Conservation (phyloP, 2,888 invertebrate genomes). For the Neoitamus cyanurus region DNA sequence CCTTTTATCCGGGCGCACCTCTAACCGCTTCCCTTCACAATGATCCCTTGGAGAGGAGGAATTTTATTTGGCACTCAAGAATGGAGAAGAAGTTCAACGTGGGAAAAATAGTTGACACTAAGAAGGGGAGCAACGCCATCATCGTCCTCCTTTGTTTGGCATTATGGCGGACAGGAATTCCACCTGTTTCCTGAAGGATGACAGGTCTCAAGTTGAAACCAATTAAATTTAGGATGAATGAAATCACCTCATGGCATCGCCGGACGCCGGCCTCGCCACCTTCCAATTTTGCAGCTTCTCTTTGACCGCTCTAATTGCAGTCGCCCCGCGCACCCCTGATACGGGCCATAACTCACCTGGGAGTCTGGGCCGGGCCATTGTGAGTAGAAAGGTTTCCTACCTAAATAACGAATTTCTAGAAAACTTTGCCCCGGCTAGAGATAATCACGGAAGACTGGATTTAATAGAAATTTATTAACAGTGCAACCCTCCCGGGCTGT, state of each 20-base stretch:
- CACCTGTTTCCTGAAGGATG: constrained; percentile 9
- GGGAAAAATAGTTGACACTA: constrained; percentile 20
- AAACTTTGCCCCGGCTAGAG: not conserved
- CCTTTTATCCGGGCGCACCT: not conserved
- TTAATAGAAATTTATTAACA: constrained; percentile 37
- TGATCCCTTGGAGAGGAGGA: not conserved
- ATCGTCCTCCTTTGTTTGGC: not conserved
- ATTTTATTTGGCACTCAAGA: constrained; percentile 6
- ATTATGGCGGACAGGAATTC: not conserved
- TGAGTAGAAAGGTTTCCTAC: not conserved
- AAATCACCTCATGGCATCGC: not conserved
- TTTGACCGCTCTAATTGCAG: not conserved
- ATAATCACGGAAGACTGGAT: constrained; percentile 3
- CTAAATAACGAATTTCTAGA: not conserved
- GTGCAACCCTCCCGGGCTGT: not conserved
- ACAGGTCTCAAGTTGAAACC: not conserved
- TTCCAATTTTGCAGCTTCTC: not conserved
- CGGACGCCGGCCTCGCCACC: not conserved
- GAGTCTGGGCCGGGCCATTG: not conserved
- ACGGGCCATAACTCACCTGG: not conserved
- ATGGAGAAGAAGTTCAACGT: not conserved
- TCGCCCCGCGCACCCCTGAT: not conserved
- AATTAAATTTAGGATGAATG: constrained; percentile 16
- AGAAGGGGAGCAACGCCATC: not conserved
- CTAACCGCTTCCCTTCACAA: not conserved